Evolutionary conservation across 2,888 invertebrate species (phyloP).

Genomic region (Sminthurinus aureus): DNA sequence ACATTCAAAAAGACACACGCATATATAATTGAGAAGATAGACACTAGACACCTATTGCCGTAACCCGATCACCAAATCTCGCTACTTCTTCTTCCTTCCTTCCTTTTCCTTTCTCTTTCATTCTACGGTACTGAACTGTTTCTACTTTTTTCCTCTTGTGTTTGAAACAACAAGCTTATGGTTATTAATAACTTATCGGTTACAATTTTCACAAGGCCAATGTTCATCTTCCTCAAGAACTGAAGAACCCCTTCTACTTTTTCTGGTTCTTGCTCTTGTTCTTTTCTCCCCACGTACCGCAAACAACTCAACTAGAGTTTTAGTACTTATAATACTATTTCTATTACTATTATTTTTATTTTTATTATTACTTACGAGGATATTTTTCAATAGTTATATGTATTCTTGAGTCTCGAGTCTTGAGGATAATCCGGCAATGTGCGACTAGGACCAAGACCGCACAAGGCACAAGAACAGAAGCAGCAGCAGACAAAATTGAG

Average conservation of each 20-base stretch:
- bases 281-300: background rate
- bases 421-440: no score
- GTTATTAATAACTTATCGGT: slow-evolving; percentile 41
- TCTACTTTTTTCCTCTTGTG: background rate
- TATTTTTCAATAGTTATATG: no score
- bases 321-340: background rate
- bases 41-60: slow-evolving; percentile 23
- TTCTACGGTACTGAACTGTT: background rate
- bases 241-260: slow-evolving; percentile 1
- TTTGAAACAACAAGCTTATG: slow-evolving; percentile 33
- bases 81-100: background rate
- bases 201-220: slow-evolving; percentile 37
- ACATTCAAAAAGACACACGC: background rate
- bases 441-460: background rate
- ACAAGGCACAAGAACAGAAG: slow-evolving; percentile 2
- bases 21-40: slow-evolving; percentile 15
- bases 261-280: background rate
- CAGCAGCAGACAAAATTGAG: no score
- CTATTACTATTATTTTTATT: background rate
- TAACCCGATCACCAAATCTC: slow-evolving; percentile 34
- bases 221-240: slow-evolving; percentile 14
- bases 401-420: no score
- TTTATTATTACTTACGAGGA: no score
- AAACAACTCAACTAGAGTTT: background rate
- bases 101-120: background rate